Base-by-base conservation (phyloP, 2,113 vertebrate species). In the Ceyx cyanopectus region DNA sequence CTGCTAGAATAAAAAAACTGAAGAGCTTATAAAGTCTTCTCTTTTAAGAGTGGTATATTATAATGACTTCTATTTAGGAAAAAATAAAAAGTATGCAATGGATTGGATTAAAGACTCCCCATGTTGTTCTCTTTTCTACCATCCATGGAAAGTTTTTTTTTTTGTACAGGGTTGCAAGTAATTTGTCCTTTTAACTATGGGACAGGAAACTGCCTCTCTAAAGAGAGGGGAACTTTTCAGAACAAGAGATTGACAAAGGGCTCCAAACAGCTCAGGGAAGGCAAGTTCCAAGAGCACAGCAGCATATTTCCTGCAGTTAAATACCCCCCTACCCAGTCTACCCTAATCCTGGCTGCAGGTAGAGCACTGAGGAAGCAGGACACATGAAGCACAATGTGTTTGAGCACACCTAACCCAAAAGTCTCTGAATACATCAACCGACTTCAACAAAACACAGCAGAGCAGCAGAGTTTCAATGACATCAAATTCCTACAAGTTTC, bases 391-490 rank as follows among this genome's bases (percentile, higher is more conserved):
- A 32, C 1, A 43, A 1, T 1, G 1, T 10, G 13, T 37, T 79
- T 57, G 41, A 23, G 61, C 14, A 23, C 34, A 40, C 6, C n/a
- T 51, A 12, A 21, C 10, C n/a, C 29, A 27, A 58, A 81, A 46
- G 27, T 37, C 62, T n/a, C 67, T 14, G 14, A 60, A 21, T 23
- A 48, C 0, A 3, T 7, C 32, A 70, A 10, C 10, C 1, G 0
- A 21, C 32, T 43, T 65, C 63, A 54, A 22, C 6, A 32, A n/a
- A 65, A 53, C 0, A 4, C 2, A 48, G 27, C 17, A 32, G 50
- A 37, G 12, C 24, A 24, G 61, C n/a, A 70, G 61, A 68, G 29
- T 18, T 68, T 24, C 57, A 65, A 8, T 6, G 17, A 51, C 68
- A 22, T 24, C 7, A 20, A 20, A 26, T 12, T 76, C n/a, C 81